These are phyloP conservation scores for Tupaia tana DNA, from an alignment of 2,113 vertebrate genomes.

Conservation along the genomic window DNA sequence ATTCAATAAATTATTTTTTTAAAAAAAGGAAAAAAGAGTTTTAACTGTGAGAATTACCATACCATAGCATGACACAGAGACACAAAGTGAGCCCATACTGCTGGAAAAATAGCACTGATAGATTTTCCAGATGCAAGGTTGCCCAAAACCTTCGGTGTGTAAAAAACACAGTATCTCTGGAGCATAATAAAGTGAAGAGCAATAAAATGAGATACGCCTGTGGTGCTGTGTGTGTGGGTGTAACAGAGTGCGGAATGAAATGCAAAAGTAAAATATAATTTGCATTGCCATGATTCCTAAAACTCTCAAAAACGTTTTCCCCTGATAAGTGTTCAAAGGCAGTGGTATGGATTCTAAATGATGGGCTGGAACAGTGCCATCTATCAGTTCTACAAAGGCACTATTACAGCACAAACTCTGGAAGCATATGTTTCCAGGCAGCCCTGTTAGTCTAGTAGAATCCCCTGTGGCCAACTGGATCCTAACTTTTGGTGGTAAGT, in stretches of 20 bases:
- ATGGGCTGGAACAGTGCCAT: not conserved
- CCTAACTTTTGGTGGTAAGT: conserved; percentile 53
- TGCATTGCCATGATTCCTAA: not conserved
- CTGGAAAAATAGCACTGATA: too few species aligned
- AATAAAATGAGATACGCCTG: not conserved
- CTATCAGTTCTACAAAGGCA: not conserved
- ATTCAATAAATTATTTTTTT: too few species aligned
- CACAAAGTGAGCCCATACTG: too few species aligned
- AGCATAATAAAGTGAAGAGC: too few species aligned
- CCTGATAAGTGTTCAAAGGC: not conserved
- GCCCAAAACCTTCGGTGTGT: too few species aligned
- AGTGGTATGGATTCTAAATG: not conserved
- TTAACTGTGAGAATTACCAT: too few species aligned
- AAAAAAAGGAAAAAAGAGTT: too few species aligned
- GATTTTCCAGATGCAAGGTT: too few species aligned
- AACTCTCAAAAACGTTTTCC: not conserved
- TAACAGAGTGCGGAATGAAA: not conserved
- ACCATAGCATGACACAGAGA: too few species aligned
- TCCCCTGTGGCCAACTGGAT: not conserved
- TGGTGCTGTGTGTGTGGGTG: not conserved
- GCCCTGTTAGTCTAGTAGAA: conserved; percentile 23
- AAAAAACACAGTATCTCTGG: too few species aligned
- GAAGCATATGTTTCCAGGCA: conserved; percentile 59
- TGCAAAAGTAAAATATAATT: not conserved
- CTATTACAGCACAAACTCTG: not conserved